Evolutionary conservation across 2,113 vertebrate species (phyloP), one percentile per base, ranked within the genome.

Genomic region (Rhinoptilus africanus): DNA sequence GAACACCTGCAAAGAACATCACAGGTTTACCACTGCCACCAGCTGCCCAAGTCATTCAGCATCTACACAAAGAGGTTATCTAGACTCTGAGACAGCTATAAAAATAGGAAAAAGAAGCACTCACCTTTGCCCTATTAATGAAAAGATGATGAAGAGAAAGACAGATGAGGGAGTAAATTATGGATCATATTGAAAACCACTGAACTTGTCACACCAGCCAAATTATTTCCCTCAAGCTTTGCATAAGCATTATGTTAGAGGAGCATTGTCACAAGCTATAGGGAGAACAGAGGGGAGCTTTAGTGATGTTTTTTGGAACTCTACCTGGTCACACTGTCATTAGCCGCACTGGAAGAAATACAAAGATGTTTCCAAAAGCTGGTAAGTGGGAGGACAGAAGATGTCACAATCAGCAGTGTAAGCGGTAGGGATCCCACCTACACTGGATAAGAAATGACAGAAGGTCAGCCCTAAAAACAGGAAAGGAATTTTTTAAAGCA

Each of bases 231-330:
- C 17, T n/a, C 37, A 27, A 74, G 16, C 6, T 75, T 45, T 82
- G 21, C 2, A 0, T 12, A 22, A 12, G 10, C 20, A 1, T 66
- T 30, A 32, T 2, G 7, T 41, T 28, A 54, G 19, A 82, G 24
- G 1, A 78, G 12, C 18, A 39, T 2, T 71, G 32, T 50, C 62
- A 75, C 1, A 2, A 72, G 41, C 0, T 0, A 24, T 3, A 77
- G 10, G 12, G n/a, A 53, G 27, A 71, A 76, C 2, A 39, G 20
- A 57, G 21, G 16, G 7, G 28, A 92, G n/a, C 4, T 48, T 67
- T 30, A 30, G 56, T 8, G 6, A 27, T 13, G 8, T 22, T 23
- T 84, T 76, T 43, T 60, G 12, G 11, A 76, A 34, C 53, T 51
- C n/a, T 12, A 47, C 23, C 11, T 69, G 48, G 17, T 30, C 59